Percentiles rank a stretch among this genome's conserved stretches.
Evolutionary conservation across 2,113 vertebrate species (phyloP).

Genomic region (Lasiurus cinereus): DNA sequence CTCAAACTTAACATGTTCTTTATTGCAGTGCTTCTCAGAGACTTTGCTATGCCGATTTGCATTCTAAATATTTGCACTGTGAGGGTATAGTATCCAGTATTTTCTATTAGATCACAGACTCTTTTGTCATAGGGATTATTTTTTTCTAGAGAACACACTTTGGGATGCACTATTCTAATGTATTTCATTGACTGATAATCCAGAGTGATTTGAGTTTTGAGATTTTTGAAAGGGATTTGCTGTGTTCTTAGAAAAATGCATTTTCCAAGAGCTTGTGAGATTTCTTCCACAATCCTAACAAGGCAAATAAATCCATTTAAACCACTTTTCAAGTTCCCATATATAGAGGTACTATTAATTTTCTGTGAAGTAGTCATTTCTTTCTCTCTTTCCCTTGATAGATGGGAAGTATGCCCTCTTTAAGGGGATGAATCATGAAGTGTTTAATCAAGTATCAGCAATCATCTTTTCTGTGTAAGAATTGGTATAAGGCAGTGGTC

Average conservation of each 20-base stretch:
- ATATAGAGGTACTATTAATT: neutral
- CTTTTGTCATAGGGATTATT: neutral
- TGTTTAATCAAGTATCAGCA: neutral
- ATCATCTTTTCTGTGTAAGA: neutral
- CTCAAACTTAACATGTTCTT: neutral
- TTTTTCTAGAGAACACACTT: neutral
- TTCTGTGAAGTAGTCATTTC: neutral
- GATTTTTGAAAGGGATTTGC: slow-evolving; percentile 20
- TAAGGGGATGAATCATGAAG: neutral
- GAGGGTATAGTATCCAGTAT: neutral
- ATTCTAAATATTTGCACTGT: neutral
- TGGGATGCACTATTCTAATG: neutral
- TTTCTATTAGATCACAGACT: neutral
- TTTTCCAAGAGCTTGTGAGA: neutral
- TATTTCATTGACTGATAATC: slow-evolving; percentile 16
- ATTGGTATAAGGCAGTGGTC: neutral
- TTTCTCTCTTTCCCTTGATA: neutral
- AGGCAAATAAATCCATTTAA: slow-evolving; percentile 39
- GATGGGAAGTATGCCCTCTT: neutral
- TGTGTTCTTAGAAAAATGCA: neutral
- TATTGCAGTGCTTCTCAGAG: neutral
- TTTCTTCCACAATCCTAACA: neutral
- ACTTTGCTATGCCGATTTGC: neutral
- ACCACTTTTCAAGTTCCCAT: neutral
- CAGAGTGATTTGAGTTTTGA: slow-evolving; percentile 33